These are phyloP conservation scores for Ommatoiulus sabulosus DNA, from an alignment of 2,888 invertebrate species.

Conservation along the genomic window DNA sequence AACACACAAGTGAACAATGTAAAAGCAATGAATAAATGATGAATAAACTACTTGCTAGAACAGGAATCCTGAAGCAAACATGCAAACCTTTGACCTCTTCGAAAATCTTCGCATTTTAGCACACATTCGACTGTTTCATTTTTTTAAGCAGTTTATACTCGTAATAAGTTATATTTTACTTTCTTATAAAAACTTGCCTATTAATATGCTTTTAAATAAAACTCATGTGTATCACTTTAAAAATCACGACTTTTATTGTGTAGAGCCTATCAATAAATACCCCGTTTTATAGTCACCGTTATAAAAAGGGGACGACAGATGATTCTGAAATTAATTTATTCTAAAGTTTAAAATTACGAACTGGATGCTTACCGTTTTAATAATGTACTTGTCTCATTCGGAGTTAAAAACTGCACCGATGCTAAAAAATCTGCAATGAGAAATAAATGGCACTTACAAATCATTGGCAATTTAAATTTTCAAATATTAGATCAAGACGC, in stretches of 20 bases:
- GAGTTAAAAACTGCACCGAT: conserved; percentile 41
- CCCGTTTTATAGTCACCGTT: no score
- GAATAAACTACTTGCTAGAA: background rate
- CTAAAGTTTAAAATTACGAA: no score
- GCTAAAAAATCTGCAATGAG: conserved; percentile 45
- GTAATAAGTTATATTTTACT: background rate
- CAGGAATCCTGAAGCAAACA: background rate
- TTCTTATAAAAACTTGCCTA: background rate
- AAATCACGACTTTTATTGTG: no score
- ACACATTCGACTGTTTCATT: background rate
- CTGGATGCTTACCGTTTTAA: conserved; percentile 46
- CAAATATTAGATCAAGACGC: no score
- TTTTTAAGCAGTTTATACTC: background rate
- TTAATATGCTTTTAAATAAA: background rate
- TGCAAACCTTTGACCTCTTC: background rate
- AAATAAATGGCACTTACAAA: background rate
- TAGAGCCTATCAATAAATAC: no score
- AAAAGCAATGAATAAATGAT: conserved; percentile 26
- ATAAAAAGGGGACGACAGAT: no score
- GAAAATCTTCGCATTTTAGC: background rate
- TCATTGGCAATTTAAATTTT: no score
- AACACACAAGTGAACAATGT: background rate
- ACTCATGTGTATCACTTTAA: no score
- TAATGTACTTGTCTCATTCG: conserved; percentile 51
- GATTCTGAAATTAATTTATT: background rate